Percentiles rank a stretch among this genome's conserved stretches.
Evolutionary conservation across 1,140 invertebrate species (phyloP).

Genomic region (Zaprionus lachaisei): DNA sequence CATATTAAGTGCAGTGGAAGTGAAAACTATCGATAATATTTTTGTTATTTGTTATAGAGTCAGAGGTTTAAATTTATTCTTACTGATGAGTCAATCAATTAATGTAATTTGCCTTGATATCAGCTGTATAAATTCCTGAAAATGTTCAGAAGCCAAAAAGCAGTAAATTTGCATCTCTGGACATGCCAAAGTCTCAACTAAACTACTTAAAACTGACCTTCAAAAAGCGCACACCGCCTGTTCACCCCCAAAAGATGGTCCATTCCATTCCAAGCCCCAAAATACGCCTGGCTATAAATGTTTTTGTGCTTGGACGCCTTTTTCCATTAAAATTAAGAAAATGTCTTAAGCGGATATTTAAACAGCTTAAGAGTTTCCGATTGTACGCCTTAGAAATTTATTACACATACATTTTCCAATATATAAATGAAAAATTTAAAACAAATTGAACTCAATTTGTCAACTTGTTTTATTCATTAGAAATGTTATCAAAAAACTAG

Average conservation of each 20-base stretch:
- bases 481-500: not conserved
- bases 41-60: not conserved
- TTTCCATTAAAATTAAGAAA: not conserved
- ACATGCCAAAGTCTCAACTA: slow-evolving; percentile 48
- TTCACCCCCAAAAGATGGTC: not conserved
- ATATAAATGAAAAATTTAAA: not conserved
- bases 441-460: not conserved
- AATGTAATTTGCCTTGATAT: not conserved
- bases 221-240: not conserved
- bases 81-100: not conserved
- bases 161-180: not conserved
- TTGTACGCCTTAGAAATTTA: not conserved
- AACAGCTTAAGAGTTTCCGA: not conserved
- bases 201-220: slow-evolving; percentile 58
- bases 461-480: not conserved
- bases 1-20: no score
- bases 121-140: not conserved
- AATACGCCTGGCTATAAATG: not conserved
- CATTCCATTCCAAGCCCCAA: not conserved
- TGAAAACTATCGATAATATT: not conserved
- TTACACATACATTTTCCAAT: not conserved
- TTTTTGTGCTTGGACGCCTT: not conserved
- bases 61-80: not conserved
- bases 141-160: not conserved
- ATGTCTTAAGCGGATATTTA: not conserved